Percentiles rank a stretch among this genome's conserved stretches.
phyloP scores from a whole-genome alignment of 2,888 invertebrate species.

The Xanthorhoe designata region DNA sequence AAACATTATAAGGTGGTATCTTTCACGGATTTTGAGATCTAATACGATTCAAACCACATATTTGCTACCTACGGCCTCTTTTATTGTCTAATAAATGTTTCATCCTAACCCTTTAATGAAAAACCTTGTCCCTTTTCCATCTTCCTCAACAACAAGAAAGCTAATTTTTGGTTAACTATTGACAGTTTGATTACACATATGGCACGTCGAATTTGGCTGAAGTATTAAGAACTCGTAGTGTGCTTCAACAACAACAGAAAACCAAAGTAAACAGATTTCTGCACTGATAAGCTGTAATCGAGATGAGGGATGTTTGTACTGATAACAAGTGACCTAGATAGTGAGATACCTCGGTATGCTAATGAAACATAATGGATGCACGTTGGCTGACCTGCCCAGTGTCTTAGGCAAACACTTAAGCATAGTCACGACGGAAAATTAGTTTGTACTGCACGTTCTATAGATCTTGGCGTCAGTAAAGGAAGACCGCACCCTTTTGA shows the following conservation, averaged over 20 bases:
- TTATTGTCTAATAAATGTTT: no score
- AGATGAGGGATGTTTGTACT: conserved; percentile 56
- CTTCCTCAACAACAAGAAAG: no score
- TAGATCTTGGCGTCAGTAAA: background rate
- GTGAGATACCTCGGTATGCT: conserved; percentile 20
- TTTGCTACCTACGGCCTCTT: no score
- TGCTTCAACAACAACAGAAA: conserved; percentile 47
- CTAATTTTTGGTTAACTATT: no score
- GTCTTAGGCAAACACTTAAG: background rate
- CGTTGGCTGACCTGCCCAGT: background rate
- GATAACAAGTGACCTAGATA: conserved; percentile 56
- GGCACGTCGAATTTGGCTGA: no score
- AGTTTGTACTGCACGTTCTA: background rate
- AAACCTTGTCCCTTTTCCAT: no score
- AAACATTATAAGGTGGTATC: no score
- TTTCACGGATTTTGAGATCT: no score
- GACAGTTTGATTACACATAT: no score
- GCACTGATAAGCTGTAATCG: conserved; percentile 52
- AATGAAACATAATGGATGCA: conserved; percentile 13
- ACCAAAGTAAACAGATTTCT: conserved; percentile 51
- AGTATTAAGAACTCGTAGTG: conserved; percentile 8
- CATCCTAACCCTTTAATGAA: no score
- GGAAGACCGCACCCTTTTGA: background rate
- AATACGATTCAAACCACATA: no score
- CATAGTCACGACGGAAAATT: background rate